Evolutionary conservation across 2,113 vertebrate genomes (phyloP).

Genomic region (Cavia porcellus): DNA sequence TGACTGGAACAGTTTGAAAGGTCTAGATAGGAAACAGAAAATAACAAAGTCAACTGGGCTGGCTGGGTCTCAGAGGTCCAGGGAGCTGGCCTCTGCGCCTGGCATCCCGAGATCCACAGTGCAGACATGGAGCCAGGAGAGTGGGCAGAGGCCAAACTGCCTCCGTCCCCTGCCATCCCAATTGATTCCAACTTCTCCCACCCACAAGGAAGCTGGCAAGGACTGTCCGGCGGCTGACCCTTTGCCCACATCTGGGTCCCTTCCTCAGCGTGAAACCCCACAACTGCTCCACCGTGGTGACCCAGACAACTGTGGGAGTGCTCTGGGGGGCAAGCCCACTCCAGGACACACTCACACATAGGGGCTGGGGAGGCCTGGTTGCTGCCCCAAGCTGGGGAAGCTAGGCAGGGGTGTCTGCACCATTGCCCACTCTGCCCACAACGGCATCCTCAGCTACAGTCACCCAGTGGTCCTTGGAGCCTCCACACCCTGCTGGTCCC

Average conservation of each 20-base stretch:
- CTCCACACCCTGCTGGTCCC: not conserved
- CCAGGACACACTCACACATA: not conserved
- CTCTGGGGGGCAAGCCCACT: not conserved
- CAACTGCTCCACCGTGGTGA: not conserved
- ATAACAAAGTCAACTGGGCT: not conserved
- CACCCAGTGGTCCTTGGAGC: not conserved
- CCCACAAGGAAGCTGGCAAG: not conserved
- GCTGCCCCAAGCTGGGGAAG: not conserved
- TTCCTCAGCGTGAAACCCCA: not conserved
- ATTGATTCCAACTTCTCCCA: not conserved
- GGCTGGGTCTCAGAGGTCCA: not conserved
- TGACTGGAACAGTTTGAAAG: not conserved
- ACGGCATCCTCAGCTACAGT: accelerated
- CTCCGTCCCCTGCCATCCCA: not conserved
- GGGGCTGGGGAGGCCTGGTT: not conserved
- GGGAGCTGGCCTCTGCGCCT: not conserved
- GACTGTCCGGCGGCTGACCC: not conserved
- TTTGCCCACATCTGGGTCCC: not conserved
- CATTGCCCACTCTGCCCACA: not conserved
- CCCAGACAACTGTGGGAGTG: not conserved
- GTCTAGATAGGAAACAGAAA: not conserved
- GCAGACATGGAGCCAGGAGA: not conserved
- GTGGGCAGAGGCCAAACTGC: not conserved
- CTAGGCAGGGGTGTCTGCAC: not conserved
- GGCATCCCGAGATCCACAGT: not conserved